Percentiles rank a stretch among this genome's conserved stretches.
Evolutionary conservation across 2,888 invertebrate genomes (phyloP).

Genomic region (Caenorhabditis sp.): DNA sequence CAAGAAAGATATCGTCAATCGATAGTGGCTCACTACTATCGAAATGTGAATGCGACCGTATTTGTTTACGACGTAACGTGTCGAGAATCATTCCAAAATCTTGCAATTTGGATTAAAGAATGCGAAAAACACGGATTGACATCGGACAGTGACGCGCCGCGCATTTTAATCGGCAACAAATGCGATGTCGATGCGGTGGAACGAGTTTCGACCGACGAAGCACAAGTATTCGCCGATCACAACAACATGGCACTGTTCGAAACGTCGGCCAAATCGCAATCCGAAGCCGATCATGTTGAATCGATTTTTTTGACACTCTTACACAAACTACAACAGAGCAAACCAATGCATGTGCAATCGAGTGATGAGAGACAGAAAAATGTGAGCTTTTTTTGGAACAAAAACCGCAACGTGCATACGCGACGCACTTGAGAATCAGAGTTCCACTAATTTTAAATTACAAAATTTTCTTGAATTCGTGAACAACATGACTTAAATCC

Average conservation of each 20-base stretch:
- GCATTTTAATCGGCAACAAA: conserved; percentile 83
- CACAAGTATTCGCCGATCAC: conserved; percentile 79
- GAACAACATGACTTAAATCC: too few species aligned
- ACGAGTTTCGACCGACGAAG: conserved; percentile 79
- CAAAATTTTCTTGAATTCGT: not conserved
- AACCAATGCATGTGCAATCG: conserved; percentile 74
- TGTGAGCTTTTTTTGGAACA: conserved; percentile 12
- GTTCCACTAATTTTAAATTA: not conserved
- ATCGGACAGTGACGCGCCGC: conserved; percentile 73
- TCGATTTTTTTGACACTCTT: conserved; percentile 83
- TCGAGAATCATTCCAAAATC: conserved; percentile 66
- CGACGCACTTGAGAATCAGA: not conserved
- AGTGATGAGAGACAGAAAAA: conserved; percentile 60
- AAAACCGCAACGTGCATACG: too few species aligned
- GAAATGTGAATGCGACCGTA: conserved; percentile 53
- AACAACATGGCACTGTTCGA: conserved; percentile 79
- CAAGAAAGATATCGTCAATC: conserved; percentile 83
- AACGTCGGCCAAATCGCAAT: conserved; percentile 79
- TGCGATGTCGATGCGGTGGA: conserved; percentile 76
- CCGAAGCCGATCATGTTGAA: conserved; percentile 79
- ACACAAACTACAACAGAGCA: conserved; percentile 79
- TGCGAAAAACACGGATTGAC: conserved; percentile 76
- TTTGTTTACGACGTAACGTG: conserved; percentile 51
- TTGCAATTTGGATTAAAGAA: conserved; percentile 82
- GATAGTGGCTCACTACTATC: conserved; percentile 84